Conservation (phyloP, 2,113 vertebrate species). For the Sylvietta virens region DNA sequence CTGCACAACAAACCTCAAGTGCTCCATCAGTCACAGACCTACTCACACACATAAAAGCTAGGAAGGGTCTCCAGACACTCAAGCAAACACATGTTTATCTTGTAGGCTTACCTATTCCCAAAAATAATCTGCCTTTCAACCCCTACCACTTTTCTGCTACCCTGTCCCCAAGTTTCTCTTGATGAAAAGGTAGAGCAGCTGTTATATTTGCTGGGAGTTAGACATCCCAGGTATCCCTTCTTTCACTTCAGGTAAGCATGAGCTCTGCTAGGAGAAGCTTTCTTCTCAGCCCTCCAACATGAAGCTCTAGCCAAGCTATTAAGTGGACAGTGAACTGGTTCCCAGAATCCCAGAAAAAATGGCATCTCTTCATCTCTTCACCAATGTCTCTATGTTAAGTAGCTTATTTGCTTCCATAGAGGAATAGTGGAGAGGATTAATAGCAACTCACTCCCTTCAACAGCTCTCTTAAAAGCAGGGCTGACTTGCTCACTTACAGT, state of each 20-base stretch:
- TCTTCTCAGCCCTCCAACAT: neutral
- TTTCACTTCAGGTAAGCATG: neutral
- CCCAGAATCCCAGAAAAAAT: neutral
- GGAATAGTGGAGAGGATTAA: neutral
- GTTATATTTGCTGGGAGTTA: neutral
- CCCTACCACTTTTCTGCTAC: neutral
- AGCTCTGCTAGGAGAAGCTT: neutral
- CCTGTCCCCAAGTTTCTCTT: neutral
- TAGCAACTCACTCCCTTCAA: neutral
- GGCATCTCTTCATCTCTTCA: neutral
- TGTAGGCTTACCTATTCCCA: neutral
- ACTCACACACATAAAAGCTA: accelerated
- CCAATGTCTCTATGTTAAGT: neutral
- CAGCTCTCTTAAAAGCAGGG: neutral
- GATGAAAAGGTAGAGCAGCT: neutral
- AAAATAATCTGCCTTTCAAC: neutral
- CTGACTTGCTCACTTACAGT: neutral
- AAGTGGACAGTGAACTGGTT: neutral
- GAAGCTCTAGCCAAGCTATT: neutral
- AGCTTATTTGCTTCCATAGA: neutral
- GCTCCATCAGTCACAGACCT: neutral
- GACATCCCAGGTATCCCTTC: neutral
- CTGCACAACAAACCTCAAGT: accelerated
- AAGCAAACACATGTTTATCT: neutral
- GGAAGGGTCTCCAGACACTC: neutral